Evolutionary conservation across 2,797 vertebrate genomes (phyloP).

Genomic region (Protonibea diacanthus): DNA sequence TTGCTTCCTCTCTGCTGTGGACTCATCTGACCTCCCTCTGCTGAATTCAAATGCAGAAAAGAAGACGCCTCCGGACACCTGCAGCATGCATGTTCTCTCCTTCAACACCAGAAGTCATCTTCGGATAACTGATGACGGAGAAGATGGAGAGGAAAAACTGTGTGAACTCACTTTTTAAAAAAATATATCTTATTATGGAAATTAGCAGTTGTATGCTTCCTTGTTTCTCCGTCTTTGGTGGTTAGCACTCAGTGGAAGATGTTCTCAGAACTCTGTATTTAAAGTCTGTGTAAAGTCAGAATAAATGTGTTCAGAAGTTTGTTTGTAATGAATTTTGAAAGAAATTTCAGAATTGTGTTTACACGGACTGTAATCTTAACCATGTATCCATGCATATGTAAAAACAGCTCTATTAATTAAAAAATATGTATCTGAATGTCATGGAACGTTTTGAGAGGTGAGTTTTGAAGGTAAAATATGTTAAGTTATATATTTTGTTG

Average conservation of each 20-base stretch:
- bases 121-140: neutral
- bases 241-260: neutral
- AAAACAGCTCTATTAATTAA: no score
- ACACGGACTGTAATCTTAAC: no score
- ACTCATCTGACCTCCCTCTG: conserved; percentile 37
- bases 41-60: conserved; percentile 18
- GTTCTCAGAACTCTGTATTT: neutral
- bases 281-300: no score
- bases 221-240: neutral
- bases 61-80: conserved; percentile 4
- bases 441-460: no score
- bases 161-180: conserved; percentile 3
- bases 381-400: no score
- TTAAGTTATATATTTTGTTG: no score
- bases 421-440: no score
- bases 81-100: conserved; percentile 7
- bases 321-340: no score
- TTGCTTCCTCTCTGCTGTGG: conserved; percentile 45
- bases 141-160: neutral
- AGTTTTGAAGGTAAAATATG: no score
- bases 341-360: no score
- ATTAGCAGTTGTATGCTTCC: neutral
- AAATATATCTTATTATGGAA: neutral
- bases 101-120: neutral
- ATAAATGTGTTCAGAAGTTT: no score